Evolutionary conservation across 2,113 vertebrate species (phyloP).

Genomic region (Mormyrus iriodes): DNA sequence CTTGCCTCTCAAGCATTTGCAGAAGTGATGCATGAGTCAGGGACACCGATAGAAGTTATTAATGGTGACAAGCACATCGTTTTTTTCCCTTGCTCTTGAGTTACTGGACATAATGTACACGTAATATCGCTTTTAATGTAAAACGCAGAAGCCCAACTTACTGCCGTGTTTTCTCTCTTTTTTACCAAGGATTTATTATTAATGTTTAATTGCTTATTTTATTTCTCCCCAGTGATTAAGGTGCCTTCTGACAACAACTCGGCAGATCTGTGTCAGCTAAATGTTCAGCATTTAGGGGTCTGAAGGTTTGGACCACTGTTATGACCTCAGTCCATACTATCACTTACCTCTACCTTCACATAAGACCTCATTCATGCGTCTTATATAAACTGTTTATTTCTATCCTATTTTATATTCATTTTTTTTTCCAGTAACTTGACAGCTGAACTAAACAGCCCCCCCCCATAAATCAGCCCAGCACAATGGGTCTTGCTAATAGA

Average conservation of each 20-base stretch:
- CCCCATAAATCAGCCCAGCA: conserved; percentile 65
- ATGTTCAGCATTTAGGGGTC: neutral
- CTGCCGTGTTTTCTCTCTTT: neutral
- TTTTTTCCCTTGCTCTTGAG: neutral
- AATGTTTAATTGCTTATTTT: neutral
- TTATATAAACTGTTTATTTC: neutral
- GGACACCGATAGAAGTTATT: neutral
- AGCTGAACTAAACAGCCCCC: conserved; percentile 57
- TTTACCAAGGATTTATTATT: neutral
- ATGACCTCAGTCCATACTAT: neutral
- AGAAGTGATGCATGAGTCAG: neutral
- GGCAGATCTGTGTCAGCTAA: neutral
- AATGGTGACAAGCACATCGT: conserved; percentile 15
- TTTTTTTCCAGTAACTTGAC: conserved; percentile 12
- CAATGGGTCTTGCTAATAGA: conserved; percentile 63
- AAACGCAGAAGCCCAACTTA: neutral
- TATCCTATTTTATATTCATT: neutral
- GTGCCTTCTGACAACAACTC: neutral
- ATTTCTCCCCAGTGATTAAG: neutral
- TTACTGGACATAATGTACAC: neutral
- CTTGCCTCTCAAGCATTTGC: neutral
- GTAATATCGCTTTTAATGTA: neutral
- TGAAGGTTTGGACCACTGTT: neutral
- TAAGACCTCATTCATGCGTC: neutral
- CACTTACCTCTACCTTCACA: neutral